These are phyloP conservation scores for Ginglymostoma cirratum DNA, from an alignment of 2,113 vertebrate genomes.

Conservation along the genomic window DNA sequence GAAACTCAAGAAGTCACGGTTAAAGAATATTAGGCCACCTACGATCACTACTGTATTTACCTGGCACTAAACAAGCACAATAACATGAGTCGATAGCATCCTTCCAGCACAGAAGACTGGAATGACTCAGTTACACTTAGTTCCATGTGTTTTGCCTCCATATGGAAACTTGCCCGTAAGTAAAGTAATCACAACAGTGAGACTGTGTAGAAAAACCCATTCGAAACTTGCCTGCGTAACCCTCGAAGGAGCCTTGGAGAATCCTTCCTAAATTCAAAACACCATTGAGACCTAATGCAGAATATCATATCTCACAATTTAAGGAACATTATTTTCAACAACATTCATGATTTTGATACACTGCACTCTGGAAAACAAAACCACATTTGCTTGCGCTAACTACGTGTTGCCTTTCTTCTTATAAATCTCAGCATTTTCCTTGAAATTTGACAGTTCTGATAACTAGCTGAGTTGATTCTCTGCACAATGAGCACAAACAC, in stretches of 20 bases:
- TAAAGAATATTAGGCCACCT: neutral
- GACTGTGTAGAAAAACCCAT: neutral
- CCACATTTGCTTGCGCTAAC: neutral
- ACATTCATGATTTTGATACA: neutral
- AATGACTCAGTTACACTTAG: neutral
- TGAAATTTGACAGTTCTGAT: neutral
- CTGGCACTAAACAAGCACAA: neutral
- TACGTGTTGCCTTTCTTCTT: neutral
- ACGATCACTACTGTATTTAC: neutral
- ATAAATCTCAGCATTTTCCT: neutral
- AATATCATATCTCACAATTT: neutral
- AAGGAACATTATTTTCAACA: neutral
- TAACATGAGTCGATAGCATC: neutral
- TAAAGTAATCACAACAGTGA: neutral
- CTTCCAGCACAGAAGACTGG: neutral
- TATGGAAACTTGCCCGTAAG: neutral
- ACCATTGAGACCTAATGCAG: neutral
- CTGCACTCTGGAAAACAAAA: neutral
- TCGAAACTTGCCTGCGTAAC: neutral
- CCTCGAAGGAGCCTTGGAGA: no score
- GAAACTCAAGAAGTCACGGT: neutral
- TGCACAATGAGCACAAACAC: neutral
- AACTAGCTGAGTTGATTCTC: neutral
- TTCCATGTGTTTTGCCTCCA: neutral
- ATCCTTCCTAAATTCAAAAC: neutral